Base-by-base conservation (phyloP, 1,140 invertebrate species). In the Caenorhabditis brenneri region DNA sequence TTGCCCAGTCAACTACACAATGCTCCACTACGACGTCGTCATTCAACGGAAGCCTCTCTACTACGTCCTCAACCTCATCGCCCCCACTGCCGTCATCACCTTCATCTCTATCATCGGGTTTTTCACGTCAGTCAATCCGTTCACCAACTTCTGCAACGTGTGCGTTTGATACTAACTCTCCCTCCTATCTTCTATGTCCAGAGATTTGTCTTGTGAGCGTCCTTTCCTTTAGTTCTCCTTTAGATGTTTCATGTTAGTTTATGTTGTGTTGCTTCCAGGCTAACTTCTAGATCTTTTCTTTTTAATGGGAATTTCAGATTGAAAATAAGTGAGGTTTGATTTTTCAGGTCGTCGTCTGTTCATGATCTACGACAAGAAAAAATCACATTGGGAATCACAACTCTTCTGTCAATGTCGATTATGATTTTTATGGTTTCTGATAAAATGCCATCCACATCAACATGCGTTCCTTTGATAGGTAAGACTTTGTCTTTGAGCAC, bases 31-130 rank as follows among this genome's bases (percentile, higher is more conserved):
- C 74, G 81, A 81, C 46, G 49, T 90, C 19, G 78, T 86, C 39
- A 88, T 89, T 31, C 87, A 88, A 58, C 86, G 88, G 22, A 90
- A 89, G 79, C 88, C 88, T 12, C 87, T 90, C 16, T 90, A 87
- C 79, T 90, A 90, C 74, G 74, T 89, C 15, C 83, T 88, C 60
- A 89, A 89, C 65, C 81, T 89, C 19, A 88, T 90, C 58, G 80
- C 85, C 12, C 88, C 88, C 3, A 90, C 88, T 6, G 65, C 81
- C 10, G 83, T 89, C 55, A 89, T 89, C 65, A 89, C 89, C 15
- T 83, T 90, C 31, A 89, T 89, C 46, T 88, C 89, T 12, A 90
- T 89, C 69, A 84, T 89, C 69, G 88, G 88, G 10, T 89, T 89
- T 81, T 89, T 89, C 79, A 90, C 85, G 85, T 86, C 51, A 81